These are phyloP conservation scores for Anguilla japonica DNA, from an alignment of 2,113 vertebrate genomes.

Conservation along the genomic window DNA sequence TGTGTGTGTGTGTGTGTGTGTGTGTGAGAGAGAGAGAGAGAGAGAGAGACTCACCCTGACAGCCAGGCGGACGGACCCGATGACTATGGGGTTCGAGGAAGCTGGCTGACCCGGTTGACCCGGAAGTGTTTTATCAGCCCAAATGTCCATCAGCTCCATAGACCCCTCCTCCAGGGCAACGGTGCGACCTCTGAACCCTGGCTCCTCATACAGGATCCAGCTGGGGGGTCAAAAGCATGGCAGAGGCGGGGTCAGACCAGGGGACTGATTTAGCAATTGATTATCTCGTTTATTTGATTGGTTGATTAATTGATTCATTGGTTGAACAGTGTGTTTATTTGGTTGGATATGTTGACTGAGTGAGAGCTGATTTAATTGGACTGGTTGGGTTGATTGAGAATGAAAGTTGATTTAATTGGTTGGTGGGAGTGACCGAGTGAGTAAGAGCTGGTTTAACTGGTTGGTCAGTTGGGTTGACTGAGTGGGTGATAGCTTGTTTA, in stretches of 20 bases:
- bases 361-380: neutral
- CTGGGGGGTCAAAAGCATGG: conserved; percentile 59
- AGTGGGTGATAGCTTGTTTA: neutral
- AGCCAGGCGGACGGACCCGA: conserved; percentile 87
- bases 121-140: conserved; percentile 70
- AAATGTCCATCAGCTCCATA: conserved; percentile 79
- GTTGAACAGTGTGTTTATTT: neutral
- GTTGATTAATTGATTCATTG: too few relatives aligned
- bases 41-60: conserved; percentile 77
- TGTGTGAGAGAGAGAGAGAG: neutral
- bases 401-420: neutral
- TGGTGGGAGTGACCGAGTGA: too few relatives aligned
- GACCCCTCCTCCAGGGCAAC: conserved; percentile 90
- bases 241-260: neutral
- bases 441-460: too few relatives aligned
- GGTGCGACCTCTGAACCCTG: conserved; percentile 85
- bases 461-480: too few relatives aligned
- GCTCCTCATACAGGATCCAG: conserved; percentile 94
- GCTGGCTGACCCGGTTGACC: conserved; percentile 52
- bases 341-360: neutral
- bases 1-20: too few relatives aligned
- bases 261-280: neutral
- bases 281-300: too few relatives aligned
- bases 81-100: conserved; percentile 71
- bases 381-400: neutral